These are phyloP conservation scores for Platysternon megacephalum DNA, from an alignment of 2,113 vertebrate genomes.

Conservation along the genomic window DNA sequence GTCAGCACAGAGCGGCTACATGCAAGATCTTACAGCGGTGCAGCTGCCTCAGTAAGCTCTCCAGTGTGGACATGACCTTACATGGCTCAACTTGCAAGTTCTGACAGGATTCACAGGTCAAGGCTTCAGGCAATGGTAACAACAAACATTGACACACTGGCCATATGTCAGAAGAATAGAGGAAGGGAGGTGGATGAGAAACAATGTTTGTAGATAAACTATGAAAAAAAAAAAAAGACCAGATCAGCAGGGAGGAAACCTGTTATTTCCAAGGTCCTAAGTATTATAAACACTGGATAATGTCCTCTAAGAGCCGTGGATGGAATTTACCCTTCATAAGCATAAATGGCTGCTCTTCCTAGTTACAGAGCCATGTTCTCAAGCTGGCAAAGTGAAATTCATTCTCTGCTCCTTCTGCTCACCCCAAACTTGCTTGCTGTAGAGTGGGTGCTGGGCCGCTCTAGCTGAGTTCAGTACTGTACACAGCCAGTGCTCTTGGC, in stretches of 20 bases:
- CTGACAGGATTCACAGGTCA: not conserved
- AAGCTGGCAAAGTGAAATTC: not conserved
- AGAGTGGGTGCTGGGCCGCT: not conserved
- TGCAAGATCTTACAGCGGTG: no score
- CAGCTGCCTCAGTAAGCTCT: no score
- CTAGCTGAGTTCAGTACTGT: not conserved
- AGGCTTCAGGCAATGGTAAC: not conserved
- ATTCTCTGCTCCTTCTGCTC: not conserved
- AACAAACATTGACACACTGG: not conserved
- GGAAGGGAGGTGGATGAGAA: not conserved
- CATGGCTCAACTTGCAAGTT: slow-evolving; percentile 9
- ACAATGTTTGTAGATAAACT: not conserved
- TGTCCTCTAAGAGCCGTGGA: not conserved
- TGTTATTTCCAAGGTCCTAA: slow-evolving; percentile 22
- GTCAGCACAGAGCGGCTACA: no score
- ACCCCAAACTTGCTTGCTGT: not conserved
- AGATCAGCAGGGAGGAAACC: slow-evolving; percentile 26
- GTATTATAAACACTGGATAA: slow-evolving; percentile 3
- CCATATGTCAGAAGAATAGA: not conserved
- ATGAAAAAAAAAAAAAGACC: not conserved
- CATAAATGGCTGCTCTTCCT: not conserved
- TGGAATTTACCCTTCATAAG: not conserved
- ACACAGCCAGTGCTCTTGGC: no score
- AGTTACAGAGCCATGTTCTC: not conserved
- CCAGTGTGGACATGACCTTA: not conserved